Conservation (phyloP, 2,113 vertebrate genomes). For the Scytalopus superciliaris region DNA sequence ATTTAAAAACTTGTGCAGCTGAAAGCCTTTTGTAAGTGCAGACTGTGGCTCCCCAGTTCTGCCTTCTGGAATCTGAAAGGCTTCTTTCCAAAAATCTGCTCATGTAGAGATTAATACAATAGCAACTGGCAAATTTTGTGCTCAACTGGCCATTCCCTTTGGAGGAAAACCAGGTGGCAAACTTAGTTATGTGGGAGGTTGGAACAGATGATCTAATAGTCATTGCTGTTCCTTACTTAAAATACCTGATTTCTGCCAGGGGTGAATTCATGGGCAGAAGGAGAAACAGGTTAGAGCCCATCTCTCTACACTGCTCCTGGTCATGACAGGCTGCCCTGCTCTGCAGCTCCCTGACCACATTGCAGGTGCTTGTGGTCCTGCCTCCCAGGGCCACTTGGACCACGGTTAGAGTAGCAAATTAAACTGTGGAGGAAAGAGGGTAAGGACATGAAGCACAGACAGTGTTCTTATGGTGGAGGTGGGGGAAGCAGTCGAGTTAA, state of each 20-base stretch:
- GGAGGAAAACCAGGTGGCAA: slow-evolving; percentile 13
- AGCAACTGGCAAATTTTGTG: neutral
- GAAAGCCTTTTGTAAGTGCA: neutral
- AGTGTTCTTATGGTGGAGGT: neutral
- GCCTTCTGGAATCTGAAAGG: neutral
- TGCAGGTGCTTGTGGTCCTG: neutral
- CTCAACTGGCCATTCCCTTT: neutral
- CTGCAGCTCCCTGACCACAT: neutral
- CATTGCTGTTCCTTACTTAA: neutral
- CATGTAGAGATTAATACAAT: neutral
- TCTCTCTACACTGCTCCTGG: neutral
- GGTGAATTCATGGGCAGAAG: neutral
- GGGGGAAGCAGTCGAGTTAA: neutral
- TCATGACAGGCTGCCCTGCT: neutral
- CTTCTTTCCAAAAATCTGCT: neutral
- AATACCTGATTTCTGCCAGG: neutral
- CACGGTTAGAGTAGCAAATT: neutral
- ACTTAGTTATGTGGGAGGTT: neutral
- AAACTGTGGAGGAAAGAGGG: neutral
- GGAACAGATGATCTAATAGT: neutral
- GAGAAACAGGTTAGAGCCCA: neutral
- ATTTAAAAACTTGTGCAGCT: neutral
- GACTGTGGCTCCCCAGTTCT: neutral
- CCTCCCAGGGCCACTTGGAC: rapidly evolving
- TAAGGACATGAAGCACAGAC: neutral